Base-by-base conservation (phyloP, 2,888 invertebrate species). In the Zygogramma bicolorata region DNA sequence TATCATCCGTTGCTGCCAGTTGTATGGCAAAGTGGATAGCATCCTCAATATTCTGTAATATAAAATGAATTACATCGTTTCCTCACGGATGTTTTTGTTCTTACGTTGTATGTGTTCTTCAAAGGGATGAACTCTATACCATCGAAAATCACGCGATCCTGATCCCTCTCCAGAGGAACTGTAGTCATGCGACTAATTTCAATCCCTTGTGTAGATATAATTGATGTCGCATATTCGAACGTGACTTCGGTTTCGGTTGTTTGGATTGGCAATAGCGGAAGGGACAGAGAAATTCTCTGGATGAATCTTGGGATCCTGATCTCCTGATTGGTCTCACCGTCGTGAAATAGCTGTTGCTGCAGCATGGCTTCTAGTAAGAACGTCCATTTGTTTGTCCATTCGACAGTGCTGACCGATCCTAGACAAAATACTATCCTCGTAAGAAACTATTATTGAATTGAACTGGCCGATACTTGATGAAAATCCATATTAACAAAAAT, bases 361-460 rank as follows among this genome's bases (percentile, higher is more conserved):
- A 97, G 88, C 92, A 97, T 93, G 38, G 94, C 94, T 87, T 97
- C 97, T 88, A 97, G 91, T 86, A 96, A 95, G 2, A 94, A 91
- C 6, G 95, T 92, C 96, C 97, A 97, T 87, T 95, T 95, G 15
- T 81, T 80, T 62, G 82, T 82, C 81, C 84, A 84, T 66, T 84
- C 78, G 34, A 82, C 76, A 3, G 73, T 76, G 29, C 80, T 78
- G 3, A 82, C 66, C 2, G 85, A 84, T 22, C 84, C 84, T 83
- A 29, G 59, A 73, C 72, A 63, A 68, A 8, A 38, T 38, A 10
- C n/a, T 8, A 3, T 38, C n/a, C n/a, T 13, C n/a, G 10, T 38
- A 10, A n/a, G n/a, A n/a, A n/a, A n/a, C n/a, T n/a, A n/a, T n/a
- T n/a, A n/a, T n/a, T n/a, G n/a, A n/a, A n/a, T n/a, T n/a, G n/a